Evolutionary conservation across 2,888 invertebrate genomes (phyloP), one percentile per base, ranked within the genome.

Genomic region (Ferdinandea cuprea): DNA sequence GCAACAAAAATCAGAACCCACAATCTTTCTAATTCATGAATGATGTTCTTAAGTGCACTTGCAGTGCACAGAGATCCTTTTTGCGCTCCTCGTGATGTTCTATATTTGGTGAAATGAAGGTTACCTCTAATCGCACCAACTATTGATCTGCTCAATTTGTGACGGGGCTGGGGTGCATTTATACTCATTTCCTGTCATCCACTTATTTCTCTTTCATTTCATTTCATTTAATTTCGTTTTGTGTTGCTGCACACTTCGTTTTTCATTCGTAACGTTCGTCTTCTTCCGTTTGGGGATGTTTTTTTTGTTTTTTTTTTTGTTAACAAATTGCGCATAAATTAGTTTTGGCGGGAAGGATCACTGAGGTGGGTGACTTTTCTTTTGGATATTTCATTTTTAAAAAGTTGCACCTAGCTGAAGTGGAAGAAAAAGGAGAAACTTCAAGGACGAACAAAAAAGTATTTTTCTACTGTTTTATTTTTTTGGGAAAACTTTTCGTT

Each of bases 51-150:
- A 61, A 69, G 63, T 32, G 59, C 58, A 56, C 44, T 65, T 54
- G n/a, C 3, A 13, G 6, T 54, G n/a, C 3, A 13, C 3, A 35
- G 46, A 40, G 21, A 37, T 25, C 54, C 37, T 61, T 59, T 48
- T 25, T 58, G 42, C 52, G 19, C 6, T 15, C 1, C 8, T 61
- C 32, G 11, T 37, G 8, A 46, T 13, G 37, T 35, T 50, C 44
- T 66, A 25, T 48, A 56, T 30, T 50, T 74, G 69, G 42, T 25
- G 21, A 50, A 61, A 11, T 37, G 61, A 65, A 71, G 77, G 77
- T 58, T 44, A 52, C 69, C 77, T 66, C 81, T 77, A 77, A 77
- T 81, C 81, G 44, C 63, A 77, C 37, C 71, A 40, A 74, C 74
- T 63, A 69, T 74, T 80, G 69, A 81, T 71, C 77, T 81, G 25